phyloP scores from a whole-genome alignment of 2,113 vertebrate genomes.

The Micronycteris hirsuta region DNA sequence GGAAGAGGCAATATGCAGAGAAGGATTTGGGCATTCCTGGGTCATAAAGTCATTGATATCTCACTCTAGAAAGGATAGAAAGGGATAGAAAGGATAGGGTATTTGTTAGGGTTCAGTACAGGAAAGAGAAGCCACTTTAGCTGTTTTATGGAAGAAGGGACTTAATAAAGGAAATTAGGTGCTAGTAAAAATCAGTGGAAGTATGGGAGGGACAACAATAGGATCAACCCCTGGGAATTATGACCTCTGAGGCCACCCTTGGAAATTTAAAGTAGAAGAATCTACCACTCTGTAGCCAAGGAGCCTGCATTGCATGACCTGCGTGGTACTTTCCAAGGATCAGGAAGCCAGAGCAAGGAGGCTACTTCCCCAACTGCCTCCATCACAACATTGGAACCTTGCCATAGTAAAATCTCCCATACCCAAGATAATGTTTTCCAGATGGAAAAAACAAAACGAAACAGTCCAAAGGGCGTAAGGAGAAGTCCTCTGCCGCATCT shows the following conservation, averaged over 20 bases:
- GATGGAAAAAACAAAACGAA: background rate
- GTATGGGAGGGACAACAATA: background rate
- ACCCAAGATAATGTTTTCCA: background rate
- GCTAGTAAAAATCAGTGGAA: background rate
- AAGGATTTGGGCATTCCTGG: background rate
- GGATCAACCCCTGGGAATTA: background rate
- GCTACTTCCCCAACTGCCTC: background rate
- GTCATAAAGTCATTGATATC: background rate
- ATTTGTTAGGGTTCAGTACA: background rate
- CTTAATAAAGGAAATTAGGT: background rate
- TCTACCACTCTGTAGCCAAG: background rate
- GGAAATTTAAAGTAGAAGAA: background rate
- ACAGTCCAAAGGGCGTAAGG: background rate
- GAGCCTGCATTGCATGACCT: background rate
- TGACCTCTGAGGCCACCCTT: background rate
- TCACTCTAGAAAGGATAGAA: background rate
- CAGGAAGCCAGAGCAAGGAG: background rate
- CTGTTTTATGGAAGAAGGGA: background rate
- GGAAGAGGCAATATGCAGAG: background rate
- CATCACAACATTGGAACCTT: background rate
- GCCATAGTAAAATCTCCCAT: background rate
- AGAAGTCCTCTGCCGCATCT: background rate
- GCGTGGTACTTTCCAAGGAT: background rate
- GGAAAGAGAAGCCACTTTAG: background rate
- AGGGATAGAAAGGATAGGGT: background rate